These are phyloP conservation scores for Pogona vitticeps DNA, from an alignment of 2,113 vertebrate species.

Conservation along the genomic window DNA sequence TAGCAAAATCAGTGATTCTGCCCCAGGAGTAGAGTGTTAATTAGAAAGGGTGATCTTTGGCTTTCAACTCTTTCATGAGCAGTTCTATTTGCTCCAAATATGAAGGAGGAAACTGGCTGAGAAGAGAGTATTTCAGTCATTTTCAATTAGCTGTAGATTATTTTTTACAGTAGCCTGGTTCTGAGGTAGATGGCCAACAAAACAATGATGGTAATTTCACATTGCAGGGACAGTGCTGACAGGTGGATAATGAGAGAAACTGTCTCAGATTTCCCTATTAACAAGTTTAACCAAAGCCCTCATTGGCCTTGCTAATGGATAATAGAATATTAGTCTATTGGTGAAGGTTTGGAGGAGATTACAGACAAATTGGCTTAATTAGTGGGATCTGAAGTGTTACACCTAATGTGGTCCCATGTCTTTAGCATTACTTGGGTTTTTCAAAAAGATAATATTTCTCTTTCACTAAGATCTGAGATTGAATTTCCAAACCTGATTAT, in stretches of 20 bases:
- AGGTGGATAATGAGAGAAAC: conserved; percentile 85
- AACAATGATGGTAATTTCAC: conserved; percentile 80
- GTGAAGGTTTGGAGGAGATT: conserved; percentile 78
- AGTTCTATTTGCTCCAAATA: conserved; percentile 74
- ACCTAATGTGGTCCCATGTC: conserved; percentile 71
- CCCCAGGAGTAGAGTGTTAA: conserved; percentile 57
- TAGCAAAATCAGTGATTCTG: conserved; percentile 54
- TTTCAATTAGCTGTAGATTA: conserved; percentile 81
- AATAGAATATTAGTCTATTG: conserved; percentile 78
- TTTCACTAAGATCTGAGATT: conserved; percentile 78
- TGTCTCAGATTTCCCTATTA: conserved; percentile 82
- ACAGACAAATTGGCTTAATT: conserved; percentile 83
- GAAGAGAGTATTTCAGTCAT: conserved; percentile 77
- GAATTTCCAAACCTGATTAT: conserved; percentile 77
- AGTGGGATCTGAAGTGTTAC: conserved; percentile 82
- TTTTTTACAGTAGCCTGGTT: conserved; percentile 81
- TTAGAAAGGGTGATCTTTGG: conserved; percentile 72
- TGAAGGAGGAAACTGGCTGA: conserved; percentile 72
- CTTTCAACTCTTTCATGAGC: conserved; percentile 56
- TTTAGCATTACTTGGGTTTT: conserved; percentile 78
- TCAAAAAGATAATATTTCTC: conserved; percentile 71
- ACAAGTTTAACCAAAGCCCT: conserved; percentile 79
- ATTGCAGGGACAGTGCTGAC: conserved; percentile 76
- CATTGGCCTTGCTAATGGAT: conserved; percentile 77
- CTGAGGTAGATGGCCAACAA: conserved; percentile 80